Evolutionary conservation across 1,140 invertebrate genomes (phyloP), one percentile per base, ranked within the genome.

Genomic region (Conus ventricosus): DNA sequence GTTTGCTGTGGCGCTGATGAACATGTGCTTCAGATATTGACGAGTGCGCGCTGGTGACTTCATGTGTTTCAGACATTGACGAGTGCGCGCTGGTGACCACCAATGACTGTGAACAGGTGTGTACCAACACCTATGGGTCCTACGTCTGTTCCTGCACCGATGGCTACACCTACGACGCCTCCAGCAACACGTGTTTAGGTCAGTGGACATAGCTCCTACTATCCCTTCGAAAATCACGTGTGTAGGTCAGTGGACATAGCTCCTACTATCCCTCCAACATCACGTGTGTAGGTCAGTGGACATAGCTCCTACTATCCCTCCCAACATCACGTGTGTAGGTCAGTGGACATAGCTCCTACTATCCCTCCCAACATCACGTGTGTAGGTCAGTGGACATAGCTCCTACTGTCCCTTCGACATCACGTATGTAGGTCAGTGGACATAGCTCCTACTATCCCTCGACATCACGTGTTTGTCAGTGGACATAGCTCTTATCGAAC

Each of bases 91-190:
- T 5, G 20, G 7, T 51, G 20, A 78, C 75, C 6, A 4, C n/a
- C 17, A 86, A 86, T 51, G n/a, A 71, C 76, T 90, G 89, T 55
- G 60, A 84, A 11, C 87, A 90, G 78, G 39, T 71, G 25, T 90
- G 89, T 80, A 25, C 23, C 8, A 90, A 90, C 84, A 83, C 78
- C 20, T 11, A 27, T 7, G 90, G 90, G 5, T 81, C 82, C 53
- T 90, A 88, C 88, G 67, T 39, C 5, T 90, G 90, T 63, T 78
- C 51, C 25, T 90, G 90, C 55, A 25, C 82, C 53, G 23, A 17
- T 57, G 90, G 90, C 53, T 90, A 86, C 63, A 87, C 15, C 13
- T 51, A 57, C 25, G 17, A 7, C 6, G 53, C 78, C 11, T 71
- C 76, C 84, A 76, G 23, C 20, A 67, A 71, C 27, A 67, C 53